Conservation (phyloP, 1,140 invertebrate species). For the Atopsyche davidsoni region DNA sequence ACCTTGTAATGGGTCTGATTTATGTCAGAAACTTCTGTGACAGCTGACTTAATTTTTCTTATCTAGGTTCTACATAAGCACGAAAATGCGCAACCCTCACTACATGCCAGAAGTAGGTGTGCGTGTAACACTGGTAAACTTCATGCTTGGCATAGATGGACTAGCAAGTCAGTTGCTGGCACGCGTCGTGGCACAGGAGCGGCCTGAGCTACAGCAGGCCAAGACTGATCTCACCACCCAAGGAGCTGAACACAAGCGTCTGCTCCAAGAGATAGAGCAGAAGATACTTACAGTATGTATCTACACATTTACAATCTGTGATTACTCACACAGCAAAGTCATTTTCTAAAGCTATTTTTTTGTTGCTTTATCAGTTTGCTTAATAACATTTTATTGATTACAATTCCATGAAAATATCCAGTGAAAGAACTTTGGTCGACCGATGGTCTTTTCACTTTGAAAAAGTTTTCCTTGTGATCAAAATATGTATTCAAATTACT, state of each 20-base stretch:
- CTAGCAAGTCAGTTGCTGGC: slow-evolving; percentile 85
- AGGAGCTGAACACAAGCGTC: slow-evolving; percentile 84
- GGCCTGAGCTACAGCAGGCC: slow-evolving; percentile 87
- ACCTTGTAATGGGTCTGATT: too few species aligned
- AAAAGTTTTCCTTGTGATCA: too few species aligned
- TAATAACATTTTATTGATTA: too few species aligned
- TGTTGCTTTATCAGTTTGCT: too few species aligned
- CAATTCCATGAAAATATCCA: too few species aligned
- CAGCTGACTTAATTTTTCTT: too few species aligned
- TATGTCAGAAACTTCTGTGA: too few species aligned
- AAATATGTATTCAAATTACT: background rate
- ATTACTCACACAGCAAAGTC: background rate
- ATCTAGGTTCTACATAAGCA: slow-evolving; percentile 87
- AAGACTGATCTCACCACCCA: slow-evolving; percentile 86
- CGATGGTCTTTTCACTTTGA: too few species aligned
- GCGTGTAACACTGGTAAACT: slow-evolving; percentile 90
- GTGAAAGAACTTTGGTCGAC: too few species aligned
- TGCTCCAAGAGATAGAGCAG: slow-evolving; percentile 90
- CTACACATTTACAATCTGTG: background rate
- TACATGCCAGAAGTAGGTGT: slow-evolving; percentile 88
- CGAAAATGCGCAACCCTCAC: slow-evolving; percentile 88
- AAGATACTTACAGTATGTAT: slow-evolving; percentile 61
- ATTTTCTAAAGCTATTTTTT: too few species aligned
- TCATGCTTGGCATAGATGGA: slow-evolving; percentile 87
- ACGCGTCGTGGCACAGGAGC: slow-evolving; percentile 85